These are phyloP conservation scores for Pristiophorus japonicus DNA, from an alignment of 2,113 vertebrate species.

Conservation along the genomic window DNA sequence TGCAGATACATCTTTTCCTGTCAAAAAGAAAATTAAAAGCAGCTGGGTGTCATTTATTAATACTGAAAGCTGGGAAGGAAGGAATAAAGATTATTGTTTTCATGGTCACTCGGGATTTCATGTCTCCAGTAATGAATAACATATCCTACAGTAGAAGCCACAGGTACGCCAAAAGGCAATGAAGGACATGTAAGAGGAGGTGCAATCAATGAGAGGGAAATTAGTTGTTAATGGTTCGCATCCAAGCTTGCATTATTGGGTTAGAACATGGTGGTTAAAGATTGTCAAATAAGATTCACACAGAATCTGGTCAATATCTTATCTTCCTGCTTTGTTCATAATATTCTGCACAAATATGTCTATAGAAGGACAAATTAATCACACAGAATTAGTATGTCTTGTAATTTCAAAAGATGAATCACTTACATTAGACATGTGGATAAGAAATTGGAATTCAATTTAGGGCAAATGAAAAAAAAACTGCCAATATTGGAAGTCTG, in stretches of 20 bases:
- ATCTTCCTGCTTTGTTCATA: background rate
- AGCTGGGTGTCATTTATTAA: slow-evolving; percentile 53
- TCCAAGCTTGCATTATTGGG: background rate
- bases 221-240: background rate
- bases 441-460: background rate
- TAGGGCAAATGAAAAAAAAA: background rate
- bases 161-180: slow-evolving; percentile 39
- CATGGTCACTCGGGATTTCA: slow-evolving; percentile 9
- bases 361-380: background rate
- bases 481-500: background rate
- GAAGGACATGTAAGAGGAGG: background rate
- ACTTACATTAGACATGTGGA: background rate
- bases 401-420: background rate
- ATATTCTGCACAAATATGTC: background rate
- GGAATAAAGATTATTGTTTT: slow-evolving; percentile 40
- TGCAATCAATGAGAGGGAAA: background rate
- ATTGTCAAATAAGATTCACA: background rate
- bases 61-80: slow-evolving; percentile 50
- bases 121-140: slow-evolving; percentile 44
- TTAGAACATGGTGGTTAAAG: background rate
- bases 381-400: background rate
- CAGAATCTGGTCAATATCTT: background rate
- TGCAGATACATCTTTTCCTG: slow-evolving; percentile 53
- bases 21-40: slow-evolving; percentile 59
- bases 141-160: slow-evolving; percentile 47